Evolutionary conservation across 1,140 invertebrate species (phyloP), one percentile per base, ranked within the genome.

Genomic region (Solenopsis invicta): DNA sequence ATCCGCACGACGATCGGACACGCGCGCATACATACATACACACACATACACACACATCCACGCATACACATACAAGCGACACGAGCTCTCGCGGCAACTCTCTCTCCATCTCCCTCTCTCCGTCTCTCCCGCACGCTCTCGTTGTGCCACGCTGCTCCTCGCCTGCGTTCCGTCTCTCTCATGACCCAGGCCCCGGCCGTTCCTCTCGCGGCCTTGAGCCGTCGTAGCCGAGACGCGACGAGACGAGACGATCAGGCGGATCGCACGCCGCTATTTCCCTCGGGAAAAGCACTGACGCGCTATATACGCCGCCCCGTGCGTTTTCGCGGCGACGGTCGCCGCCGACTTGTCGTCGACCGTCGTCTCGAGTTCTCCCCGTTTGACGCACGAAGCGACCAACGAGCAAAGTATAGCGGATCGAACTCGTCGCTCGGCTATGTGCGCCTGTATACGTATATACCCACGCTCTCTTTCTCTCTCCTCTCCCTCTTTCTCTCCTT

Each of bases 171-270:
- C 72, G 48, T 56, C 64, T 62, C 82, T 89, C 86, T 85, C 86
- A 77, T 91, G 90, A 91, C 87, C 87, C 86, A 76, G 80, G 80
- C 89, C 77, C 90, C 82, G 91, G 92, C 90, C 92, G 90, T 92
- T 93, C 92, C 91, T 92, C 92, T 92, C 91, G 87, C 91, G 92
- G 88, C 92, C 92, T 93, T 93, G 92, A 93, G 90, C 67, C 77
- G 72, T 87, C 90, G 86, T 85, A 77, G 41, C 66, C 85, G 64
- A 89, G 62, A 80, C 77, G 62, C 50, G 74, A 76, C 37, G 61
- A 48, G 66, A 69, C 61, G 61, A 86, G 59, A 76, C 74, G 56
- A 18, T 41, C 56, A 62, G 64, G 85, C 76, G 74, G 61, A 64
- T 64, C 61, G 41, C 45, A 62, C 45, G 66, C 62, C 62, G 77